These are phyloP conservation scores for Strigamia transsilvanica DNA, from an alignment of 2,888 invertebrate species.

Conservation along the genomic window DNA sequence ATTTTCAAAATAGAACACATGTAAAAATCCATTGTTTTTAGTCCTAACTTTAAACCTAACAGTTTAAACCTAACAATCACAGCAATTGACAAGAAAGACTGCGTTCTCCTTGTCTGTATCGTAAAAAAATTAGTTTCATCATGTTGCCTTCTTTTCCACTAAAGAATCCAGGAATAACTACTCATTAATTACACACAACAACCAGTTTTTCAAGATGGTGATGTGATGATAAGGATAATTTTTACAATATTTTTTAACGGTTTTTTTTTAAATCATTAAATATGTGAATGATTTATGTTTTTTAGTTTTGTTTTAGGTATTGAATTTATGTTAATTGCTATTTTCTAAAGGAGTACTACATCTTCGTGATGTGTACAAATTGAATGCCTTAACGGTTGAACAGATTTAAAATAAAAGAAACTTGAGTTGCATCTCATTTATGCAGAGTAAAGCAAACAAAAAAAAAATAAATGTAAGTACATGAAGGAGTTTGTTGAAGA, in stretches of 20 bases:
- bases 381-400: constrained; percentile 40
- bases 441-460: not conserved
- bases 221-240: not conserved
- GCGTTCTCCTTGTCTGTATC: constrained; percentile 45
- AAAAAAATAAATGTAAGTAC: constrained; percentile 44
- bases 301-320: not conserved
- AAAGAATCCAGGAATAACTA: constrained; percentile 25
- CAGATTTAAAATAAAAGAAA: constrained; percentile 45
- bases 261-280: not conserved
- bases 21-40: no score
- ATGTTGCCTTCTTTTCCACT: constrained; percentile 27
- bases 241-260: not conserved
- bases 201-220: not conserved
- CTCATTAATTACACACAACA: not conserved
- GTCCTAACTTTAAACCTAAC: no score
- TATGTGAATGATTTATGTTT: not conserved
- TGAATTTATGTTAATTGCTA: constrained; percentile 16
- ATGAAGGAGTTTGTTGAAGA: constrained; percentile 40
- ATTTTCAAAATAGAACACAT: no score
- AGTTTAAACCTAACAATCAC: no score
- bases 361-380: constrained; percentile 11
- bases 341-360: not conserved
- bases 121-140: constrained; percentile 49
- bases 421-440: constrained; percentile 33
- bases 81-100: constrained; percentile 49